Evolutionary conservation across 2,888 invertebrate genomes (phyloP).

Genomic region (Teleogryllus oceanicus): DNA sequence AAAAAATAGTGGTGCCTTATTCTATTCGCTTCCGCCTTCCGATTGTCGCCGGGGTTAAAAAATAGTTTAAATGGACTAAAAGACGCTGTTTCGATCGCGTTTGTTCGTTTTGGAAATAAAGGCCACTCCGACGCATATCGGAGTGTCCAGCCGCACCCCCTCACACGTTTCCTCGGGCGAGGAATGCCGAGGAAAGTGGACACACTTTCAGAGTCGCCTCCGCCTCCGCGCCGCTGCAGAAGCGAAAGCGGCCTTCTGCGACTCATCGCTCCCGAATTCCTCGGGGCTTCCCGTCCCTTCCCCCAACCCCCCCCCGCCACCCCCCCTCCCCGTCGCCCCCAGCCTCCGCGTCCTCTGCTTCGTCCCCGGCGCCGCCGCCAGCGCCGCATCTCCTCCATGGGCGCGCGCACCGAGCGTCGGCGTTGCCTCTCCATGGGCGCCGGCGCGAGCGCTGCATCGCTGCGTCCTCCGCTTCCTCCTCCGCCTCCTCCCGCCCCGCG

Average conservation of each 20-base stretch:
- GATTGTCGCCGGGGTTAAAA: too few species aligned
- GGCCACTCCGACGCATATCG: too few species aligned
- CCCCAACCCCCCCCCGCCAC: not conserved
- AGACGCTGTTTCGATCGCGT: too few species aligned
- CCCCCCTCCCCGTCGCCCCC: not conserved
- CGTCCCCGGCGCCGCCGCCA: not conserved
- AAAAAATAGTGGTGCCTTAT: too few species aligned
- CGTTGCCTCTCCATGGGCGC: too few species aligned
- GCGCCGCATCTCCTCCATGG: not conserved
- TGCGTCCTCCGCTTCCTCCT: not conserved
- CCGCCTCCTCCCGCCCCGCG: not conserved
- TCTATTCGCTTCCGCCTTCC: too few species aligned
- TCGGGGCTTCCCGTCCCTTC: not conserved
- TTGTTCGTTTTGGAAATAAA: too few species aligned
- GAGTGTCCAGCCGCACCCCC: too few species aligned
- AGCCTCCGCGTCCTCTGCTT: not conserved
- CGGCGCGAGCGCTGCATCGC: not conserved
- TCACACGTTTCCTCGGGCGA: not conserved
- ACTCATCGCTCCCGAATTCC: not conserved
- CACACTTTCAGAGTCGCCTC: not conserved
- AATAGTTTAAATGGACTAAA: too few species aligned
- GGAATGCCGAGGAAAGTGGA: conserved; percentile 10
- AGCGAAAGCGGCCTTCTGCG: conserved; percentile 18
- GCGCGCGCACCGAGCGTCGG: not conserved
- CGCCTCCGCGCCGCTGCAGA: not conserved